Evolutionary conservation across 1,140 invertebrate genomes (phyloP).

Genomic region (Drosophila pruinosa): DNA sequence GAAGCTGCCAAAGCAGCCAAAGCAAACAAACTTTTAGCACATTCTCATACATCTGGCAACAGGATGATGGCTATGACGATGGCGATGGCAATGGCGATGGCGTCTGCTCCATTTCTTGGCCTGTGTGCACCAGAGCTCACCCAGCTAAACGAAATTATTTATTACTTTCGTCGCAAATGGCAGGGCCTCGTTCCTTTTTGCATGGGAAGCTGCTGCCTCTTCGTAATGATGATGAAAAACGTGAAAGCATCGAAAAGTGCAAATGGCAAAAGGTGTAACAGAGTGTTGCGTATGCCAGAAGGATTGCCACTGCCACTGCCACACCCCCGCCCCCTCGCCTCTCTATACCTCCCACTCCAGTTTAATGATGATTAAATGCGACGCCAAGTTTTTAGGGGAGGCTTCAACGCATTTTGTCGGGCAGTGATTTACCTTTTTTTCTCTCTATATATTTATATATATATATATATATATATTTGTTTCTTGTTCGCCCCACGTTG

Average conservation of each 20-base stretch:
- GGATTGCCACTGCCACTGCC: slow-evolving; percentile 47
- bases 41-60: slow-evolving; percentile 49
- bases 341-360: slow-evolving; percentile 6
- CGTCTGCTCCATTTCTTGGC: slow-evolving; percentile 37
- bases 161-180: slow-evolving; percentile 65
- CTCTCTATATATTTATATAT: neutral
- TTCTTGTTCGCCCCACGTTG: slow-evolving; percentile 24
- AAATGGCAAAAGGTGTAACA: slow-evolving; percentile 63
- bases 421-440: slow-evolving; percentile 52
- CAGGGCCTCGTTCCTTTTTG: neutral
- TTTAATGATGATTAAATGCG: slow-evolving; percentile 80
- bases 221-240: slow-evolving; percentile 81
- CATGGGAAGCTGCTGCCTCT: slow-evolving; percentile 18
- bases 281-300: slow-evolving; percentile 42
- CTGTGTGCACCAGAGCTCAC: slow-evolving; percentile 19
- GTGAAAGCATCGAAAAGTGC: slow-evolving; percentile 80
- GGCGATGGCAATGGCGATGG: no score
- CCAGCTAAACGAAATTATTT: slow-evolving; percentile 79
- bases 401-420: slow-evolving; percentile 33
- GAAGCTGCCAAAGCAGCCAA: slow-evolving; percentile 32
- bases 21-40: slow-evolving; percentile 76
- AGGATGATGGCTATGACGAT: no score
- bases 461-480: neutral
- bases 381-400: slow-evolving; percentile 33
- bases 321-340: neutral